phyloP scores from a whole-genome alignment of 2,113 vertebrate species.

The Geococcyx californianus region DNA sequence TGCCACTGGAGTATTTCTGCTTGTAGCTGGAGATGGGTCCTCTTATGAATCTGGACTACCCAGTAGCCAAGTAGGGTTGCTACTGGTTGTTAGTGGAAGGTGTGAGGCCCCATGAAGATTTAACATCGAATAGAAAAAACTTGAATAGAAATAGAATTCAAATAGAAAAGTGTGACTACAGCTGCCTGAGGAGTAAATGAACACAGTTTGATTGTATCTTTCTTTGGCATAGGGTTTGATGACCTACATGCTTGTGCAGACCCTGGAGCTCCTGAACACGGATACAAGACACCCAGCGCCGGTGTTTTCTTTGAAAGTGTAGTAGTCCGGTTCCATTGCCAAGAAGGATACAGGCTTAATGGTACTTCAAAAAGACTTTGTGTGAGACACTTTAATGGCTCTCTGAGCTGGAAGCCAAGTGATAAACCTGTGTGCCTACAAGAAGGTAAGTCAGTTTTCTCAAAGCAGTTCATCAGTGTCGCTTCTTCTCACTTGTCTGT shows the following conservation, averaged over 20 bases:
- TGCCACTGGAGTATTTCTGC: neutral
- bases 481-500: neutral
- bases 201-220: neutral
- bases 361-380: conserved; percentile 84
- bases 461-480: neutral
- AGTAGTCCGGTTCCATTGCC: conserved; percentile 81
- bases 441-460: conserved; percentile 77
- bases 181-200: neutral
- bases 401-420: conserved; percentile 83
- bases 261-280: conserved; percentile 81
- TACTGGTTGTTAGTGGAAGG: neutral
- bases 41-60: neutral
- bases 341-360: conserved; percentile 82
- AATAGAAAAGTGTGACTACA: rapidly evolving
- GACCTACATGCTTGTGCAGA: conserved; percentile 78
- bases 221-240: conserved; percentile 71
- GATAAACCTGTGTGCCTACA: conserved; percentile 81
- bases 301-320: conserved; percentile 82
- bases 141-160: too few relatives aligned
- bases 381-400: conserved; percentile 79
- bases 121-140: neutral
- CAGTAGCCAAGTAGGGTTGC: neutral
- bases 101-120: neutral
- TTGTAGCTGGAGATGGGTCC: neutral
- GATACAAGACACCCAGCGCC: conserved; percentile 76